Evolutionary conservation across 2,113 vertebrate species (phyloP), one percentile per base, ranked within the genome.

Genomic region (Pachycephala philippinensis): DNA sequence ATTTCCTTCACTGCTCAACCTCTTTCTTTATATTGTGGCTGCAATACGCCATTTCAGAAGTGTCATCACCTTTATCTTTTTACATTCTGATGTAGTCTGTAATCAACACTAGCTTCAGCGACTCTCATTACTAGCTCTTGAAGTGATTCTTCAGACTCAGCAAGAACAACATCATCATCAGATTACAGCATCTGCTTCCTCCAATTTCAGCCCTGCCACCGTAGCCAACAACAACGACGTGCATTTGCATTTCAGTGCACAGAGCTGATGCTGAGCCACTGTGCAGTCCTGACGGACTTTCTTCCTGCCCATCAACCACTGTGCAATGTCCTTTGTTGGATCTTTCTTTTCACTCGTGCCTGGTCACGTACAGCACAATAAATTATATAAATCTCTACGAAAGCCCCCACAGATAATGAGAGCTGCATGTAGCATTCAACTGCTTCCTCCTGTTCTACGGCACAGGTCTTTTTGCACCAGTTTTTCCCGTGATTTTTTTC

Each of bases 111-210:
- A 91, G 95, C 96, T 93, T 96, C 95, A 97, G 97, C 40, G 54
- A 91, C 96, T 97, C 97, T 98, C 97, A 97, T 97, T 97, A 98
- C 97, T 86, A 79, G 97, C 97, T 97, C 98, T 97, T 97, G 97
- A 98, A 97, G 96, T 95, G 97, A 95, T 97, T 97, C 97, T 98
- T 96, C 97, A 97, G 97, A 97, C 95, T 98, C 97, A 98, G 97
- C 97, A 97, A 98, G 97, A 98, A 96, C 94, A 95, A 95, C 91
- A 69, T 66, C 92, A 90, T 93, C 90, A 92, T 96, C 97, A 92
- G 94, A 89, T 96, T 90, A 97, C 95, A 91, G 95, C 96, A 96
- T 96, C 97, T 90, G 95, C 93, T 95, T 95, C 96, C 96, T 93
- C 96, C 93, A 53, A 89, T 95, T 95, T 93, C 97, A 94, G 93